These are phyloP conservation scores for Hapalemur alaotrensis DNA, from an alignment of 2,797 vertebrate species.

Conservation along the genomic window DNA sequence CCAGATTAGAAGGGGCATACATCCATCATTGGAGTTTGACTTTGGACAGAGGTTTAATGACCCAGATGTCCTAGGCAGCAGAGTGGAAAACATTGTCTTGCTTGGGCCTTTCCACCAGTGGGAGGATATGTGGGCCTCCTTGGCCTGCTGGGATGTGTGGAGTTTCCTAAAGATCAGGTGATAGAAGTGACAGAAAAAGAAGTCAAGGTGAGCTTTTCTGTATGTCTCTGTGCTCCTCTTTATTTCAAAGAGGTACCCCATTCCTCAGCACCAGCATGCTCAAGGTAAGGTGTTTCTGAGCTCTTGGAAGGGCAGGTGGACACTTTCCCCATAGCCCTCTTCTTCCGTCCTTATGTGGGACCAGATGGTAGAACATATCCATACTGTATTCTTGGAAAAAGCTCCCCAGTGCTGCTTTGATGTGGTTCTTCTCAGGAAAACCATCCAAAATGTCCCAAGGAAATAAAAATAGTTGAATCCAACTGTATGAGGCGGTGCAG, in stretches of 20 bases:
- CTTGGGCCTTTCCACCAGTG: constrained; percentile 63
- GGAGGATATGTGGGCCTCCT: background rate
- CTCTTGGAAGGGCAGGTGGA: constrained; percentile 28
- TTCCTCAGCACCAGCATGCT: background rate
- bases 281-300: background rate
- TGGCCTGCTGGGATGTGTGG: background rate
- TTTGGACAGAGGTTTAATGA: constrained; percentile 74
- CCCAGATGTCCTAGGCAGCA: constrained; percentile 74
- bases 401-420: constrained; percentile 23
- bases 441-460: constrained; percentile 38
- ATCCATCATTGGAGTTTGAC: constrained; percentile 75
- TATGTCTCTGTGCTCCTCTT: background rate
- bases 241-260: background rate
- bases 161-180: background rate
- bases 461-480: constrained; percentile 42
- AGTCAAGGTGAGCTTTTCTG: background rate
- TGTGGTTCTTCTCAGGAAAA: constrained; percentile 50
- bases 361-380: constrained; percentile 27
- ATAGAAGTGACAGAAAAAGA: background rate
- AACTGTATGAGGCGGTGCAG: background rate
- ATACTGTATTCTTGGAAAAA: constrained; percentile 31
- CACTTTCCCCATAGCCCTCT: background rate
- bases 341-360: background rate
- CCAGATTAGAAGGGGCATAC: constrained; percentile 80
- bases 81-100: constrained; percentile 73